A percentile compares a stretch with the other conserved stretches of the same genome.
These are phyloP conservation scores for Rhinolophus ferrumequinum DNA, from an alignment of 2,113 vertebrate genomes.

Conservation along the genomic window DNA sequence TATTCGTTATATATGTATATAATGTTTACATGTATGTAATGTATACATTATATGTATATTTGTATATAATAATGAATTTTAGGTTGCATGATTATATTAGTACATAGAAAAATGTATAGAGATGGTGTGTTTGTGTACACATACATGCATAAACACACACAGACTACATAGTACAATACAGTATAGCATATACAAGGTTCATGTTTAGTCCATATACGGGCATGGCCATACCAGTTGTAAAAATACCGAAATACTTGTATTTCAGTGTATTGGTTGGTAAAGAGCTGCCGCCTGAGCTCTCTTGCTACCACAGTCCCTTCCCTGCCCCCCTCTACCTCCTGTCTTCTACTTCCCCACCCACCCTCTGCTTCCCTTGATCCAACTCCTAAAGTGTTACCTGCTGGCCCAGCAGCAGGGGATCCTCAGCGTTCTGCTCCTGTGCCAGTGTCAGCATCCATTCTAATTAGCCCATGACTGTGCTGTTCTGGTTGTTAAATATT, in stretches of 20 bases:
- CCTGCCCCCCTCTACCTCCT: background rate
- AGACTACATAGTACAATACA: background rate
- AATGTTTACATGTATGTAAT: too few relatives aligned
- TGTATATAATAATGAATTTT: too few relatives aligned
- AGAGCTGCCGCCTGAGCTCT: background rate
- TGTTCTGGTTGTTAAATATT: background rate
- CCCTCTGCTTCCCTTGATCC: background rate
- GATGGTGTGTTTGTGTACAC: background rate
- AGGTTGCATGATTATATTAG: too few relatives aligned
- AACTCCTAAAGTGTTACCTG: background rate
- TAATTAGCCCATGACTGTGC: background rate
- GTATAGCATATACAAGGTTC: background rate
- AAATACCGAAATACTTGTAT: background rate
- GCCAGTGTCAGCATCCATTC: background rate
- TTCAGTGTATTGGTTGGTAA: background rate
- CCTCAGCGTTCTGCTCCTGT: background rate
- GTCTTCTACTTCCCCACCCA: background rate
- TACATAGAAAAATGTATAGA: too few relatives aligned
- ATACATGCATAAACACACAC: background rate
- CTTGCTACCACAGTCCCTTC: background rate
- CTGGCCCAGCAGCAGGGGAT: background rate
- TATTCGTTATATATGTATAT: background rate
- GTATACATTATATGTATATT: too few relatives aligned
- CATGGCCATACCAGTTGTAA: background rate
- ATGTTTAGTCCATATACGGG: background rate